phyloP scores from a whole-genome alignment of 23 tunicate species.

The Aplidium turbinatum region DNA sequence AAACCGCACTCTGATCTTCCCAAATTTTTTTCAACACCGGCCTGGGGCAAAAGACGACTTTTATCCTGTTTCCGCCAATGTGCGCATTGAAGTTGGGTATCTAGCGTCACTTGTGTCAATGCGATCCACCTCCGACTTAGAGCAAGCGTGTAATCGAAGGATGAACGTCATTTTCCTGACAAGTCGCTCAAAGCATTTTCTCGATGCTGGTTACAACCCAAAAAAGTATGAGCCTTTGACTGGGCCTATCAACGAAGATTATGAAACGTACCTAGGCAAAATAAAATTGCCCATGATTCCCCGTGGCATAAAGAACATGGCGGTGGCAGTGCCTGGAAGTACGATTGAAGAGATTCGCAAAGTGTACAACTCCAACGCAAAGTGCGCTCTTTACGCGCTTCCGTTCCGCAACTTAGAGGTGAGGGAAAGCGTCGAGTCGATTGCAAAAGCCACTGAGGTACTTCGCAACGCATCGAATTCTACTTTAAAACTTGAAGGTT shows the following conservation, averaged over 20 bases:
- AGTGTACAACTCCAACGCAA: conserved; percentile 38
- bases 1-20: conserved; percentile 64
- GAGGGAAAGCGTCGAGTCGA: conserved; percentile 8
- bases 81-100: conserved; percentile 17
- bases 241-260: neutral
- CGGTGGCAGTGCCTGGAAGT: neutral
- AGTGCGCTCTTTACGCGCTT: conserved; percentile 49
- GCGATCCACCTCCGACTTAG: neutral
- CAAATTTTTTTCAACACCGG: conserved; percentile 49
- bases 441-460: conserved; percentile 17
- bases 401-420: conserved; percentile 57
- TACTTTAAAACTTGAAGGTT: no score
- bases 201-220: neutral
- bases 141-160: conserved; percentile 15
- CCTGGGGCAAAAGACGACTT: conserved; percentile 24
- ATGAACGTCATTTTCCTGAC: conserved; percentile 42
- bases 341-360: conserved; percentile 1
- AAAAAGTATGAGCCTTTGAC: neutral
- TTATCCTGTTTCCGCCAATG: conserved; percentile 10
- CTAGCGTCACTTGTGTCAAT: conserved; percentile 25
- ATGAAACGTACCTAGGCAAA: no score
- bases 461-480: neutral
- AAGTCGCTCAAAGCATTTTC: conserved; percentile 6
- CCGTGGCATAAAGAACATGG: neutral
- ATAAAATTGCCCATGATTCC: neutral